Evolutionary conservation across 2,113 vertebrate species (phyloP), one percentile per base, ranked within the genome.

Genomic region (Illadopsis cleaveri): DNA sequence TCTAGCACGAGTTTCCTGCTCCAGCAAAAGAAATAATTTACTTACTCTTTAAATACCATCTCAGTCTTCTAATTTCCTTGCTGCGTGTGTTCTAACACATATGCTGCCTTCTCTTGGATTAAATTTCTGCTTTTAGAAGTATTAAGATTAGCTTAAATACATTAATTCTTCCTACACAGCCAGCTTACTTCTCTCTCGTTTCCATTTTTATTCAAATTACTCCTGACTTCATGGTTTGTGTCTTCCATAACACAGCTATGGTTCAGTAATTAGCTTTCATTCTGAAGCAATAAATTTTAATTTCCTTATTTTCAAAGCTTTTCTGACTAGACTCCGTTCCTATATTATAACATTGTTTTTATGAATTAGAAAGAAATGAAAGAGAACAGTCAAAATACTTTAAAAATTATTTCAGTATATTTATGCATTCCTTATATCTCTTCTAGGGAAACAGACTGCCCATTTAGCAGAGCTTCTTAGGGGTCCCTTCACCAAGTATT

Each of bases 251-350:
- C 18, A 53, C 17, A 45, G 72, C 77, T 62, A 11, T 56, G 31
- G n/a, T 76, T 88, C 50, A 94, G 77, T 86, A 89, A 94, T 90
- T 45, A 82, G 69, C 80, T 90, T 79, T 80, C 40, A 87, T 89
- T 81, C 57, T 80, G 45, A 91, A 66, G 87, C 48, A 72, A 50
- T 24, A 75, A 23, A 82, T 86, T 82, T 61, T 89, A 15, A 84
- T 79, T 82, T 82, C 33, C 31, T 76, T 82, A 33, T 76, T 96
- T 72, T 91, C 54, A 65, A 35, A 70, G 44, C 45, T 79, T 77
- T 76, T 85, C 45, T 85, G 38, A 77, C 25, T 82, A 61, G 42
- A 76, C 28, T 89, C 25, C 27, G 71, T 81, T 33, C n/a, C 77
- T 86, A 16, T 53, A 79, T 84, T 84, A 94, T 82, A 68, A 60